Conservation (phyloP, 2,113 vertebrate species). For the Taxidea taxus region DNA sequence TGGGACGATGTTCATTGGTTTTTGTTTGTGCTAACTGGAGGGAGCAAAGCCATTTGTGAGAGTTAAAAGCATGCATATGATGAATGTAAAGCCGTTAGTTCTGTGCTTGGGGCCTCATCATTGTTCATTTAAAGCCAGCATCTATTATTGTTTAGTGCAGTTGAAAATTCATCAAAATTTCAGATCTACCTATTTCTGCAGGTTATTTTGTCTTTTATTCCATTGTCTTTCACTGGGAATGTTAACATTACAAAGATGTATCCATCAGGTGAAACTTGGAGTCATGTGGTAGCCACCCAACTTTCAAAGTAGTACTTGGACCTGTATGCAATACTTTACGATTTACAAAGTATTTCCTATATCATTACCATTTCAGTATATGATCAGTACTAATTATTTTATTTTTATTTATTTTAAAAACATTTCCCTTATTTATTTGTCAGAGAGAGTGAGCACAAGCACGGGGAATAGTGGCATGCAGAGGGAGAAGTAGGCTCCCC, state of each 20-base stretch:
- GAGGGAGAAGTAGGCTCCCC: too few species aligned
- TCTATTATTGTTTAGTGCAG: neutral
- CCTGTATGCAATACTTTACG: neutral
- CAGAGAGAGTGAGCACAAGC: too few species aligned
- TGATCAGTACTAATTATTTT: neutral
- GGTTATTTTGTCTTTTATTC: neutral
- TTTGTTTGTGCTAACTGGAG: neutral
- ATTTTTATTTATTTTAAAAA: neutral
- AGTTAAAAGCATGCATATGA: neutral
- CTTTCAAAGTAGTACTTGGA: neutral
- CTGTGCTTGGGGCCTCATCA: neutral
- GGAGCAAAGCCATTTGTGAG: neutral
- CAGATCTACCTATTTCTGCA: neutral
- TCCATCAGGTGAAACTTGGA: neutral
- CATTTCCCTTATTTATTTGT: too few species aligned
- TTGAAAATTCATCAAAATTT: neutral
- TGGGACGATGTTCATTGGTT: neutral
- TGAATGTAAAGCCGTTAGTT: neutral
- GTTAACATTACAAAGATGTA: constrained; percentile 10
- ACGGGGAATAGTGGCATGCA: too few species aligned
- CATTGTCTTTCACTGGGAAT: neutral
- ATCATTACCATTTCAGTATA: neutral
- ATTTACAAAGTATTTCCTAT: neutral
- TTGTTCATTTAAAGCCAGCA: neutral
- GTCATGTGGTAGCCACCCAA: neutral